Conservation (phyloP, 2,888 invertebrate genomes). For the Macrosiphum euphorbiae region DNA sequence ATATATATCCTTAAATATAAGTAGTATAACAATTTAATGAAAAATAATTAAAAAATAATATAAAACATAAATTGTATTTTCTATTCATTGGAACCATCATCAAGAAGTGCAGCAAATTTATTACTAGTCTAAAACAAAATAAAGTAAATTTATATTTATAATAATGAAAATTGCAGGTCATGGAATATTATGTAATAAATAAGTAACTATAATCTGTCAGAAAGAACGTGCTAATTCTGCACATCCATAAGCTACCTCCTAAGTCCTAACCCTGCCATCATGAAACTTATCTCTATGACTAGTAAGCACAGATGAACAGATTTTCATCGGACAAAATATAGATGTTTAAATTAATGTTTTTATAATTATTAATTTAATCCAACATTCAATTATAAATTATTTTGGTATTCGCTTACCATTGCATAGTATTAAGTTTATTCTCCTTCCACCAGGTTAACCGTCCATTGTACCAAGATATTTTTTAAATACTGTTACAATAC, state of each 20-base stretch:
- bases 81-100: constrained; percentile 61
- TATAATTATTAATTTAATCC: neutral
- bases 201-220: neutral
- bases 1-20: constrained; percentile 31
- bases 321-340: neutral
- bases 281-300: neutral
- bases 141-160: neutral
- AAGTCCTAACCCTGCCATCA: neutral
- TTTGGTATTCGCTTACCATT: too few species aligned
- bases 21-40: constrained; percentile 26
- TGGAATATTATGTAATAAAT: neutral
- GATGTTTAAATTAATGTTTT: neutral
- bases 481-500: too few species aligned
- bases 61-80: neutral
- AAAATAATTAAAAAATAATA: constrained; percentile 29
- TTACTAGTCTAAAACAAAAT: constrained; percentile 51
- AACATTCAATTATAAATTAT: neutral
- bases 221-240: neutral
- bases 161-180: neutral
- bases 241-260: too few species aligned
- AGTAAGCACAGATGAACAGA: neutral
- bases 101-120: constrained; percentile 59
- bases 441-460: too few species aligned
- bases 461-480: too few species aligned
- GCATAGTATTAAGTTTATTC: too few species aligned